Evolutionary conservation across 2,113 vertebrate genomes (phyloP).

Genomic region (Atractosteus spatula): DNA sequence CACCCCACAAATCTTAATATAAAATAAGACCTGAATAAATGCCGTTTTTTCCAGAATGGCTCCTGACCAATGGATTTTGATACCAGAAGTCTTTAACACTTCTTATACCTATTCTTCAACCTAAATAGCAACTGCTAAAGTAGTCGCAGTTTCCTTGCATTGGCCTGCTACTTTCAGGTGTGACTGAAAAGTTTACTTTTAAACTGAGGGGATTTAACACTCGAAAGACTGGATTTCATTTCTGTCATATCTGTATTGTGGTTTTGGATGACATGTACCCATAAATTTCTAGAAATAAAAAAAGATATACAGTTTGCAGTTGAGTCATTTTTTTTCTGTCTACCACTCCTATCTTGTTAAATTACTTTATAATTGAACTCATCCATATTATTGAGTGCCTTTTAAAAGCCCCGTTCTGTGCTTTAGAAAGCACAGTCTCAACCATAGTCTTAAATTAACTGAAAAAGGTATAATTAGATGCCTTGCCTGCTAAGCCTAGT

Average conservation of each 20-base stretch:
- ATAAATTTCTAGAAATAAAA: no score
- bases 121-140: neutral
- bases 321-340: no score
- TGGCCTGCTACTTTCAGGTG: no score
- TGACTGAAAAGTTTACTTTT: no score
- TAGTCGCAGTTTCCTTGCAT: conserved; percentile 37
- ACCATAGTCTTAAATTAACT: conserved; percentile 7
- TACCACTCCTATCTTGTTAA: no score
- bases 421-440: neutral
- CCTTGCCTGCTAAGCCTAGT: neutral
- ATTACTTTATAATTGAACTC: no score
- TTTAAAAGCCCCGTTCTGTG: neutral
- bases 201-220: no score
- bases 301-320: no score
- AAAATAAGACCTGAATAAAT: conserved; percentile 78
- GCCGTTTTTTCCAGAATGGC: conserved; percentile 25
- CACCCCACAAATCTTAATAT: conserved; percentile 60
- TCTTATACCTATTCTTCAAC: conserved; percentile 62
- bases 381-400: neutral
- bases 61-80: conserved; percentile 66
- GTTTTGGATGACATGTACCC: no score
- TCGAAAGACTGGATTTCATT: no score
- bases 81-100: conserved; percentile 67
- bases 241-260: no score
- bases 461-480: conserved; percentile 13